Base-by-base conservation (phyloP, 64 coral and sea anemone species). In the Pocillopora verrucosa region DNA sequence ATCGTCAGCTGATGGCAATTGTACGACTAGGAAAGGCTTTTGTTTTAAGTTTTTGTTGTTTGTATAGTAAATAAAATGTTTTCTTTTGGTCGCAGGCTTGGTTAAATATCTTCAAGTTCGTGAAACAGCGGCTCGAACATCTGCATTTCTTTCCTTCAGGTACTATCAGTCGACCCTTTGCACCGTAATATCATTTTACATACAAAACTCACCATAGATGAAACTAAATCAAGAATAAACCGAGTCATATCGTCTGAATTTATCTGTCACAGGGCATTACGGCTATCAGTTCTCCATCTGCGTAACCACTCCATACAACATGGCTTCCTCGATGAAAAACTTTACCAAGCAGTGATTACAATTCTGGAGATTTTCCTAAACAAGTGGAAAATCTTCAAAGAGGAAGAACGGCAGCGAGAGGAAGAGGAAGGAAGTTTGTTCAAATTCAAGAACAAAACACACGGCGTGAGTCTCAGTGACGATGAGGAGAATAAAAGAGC, bases 401-500 rank as follows among this genome's bases (percentile, higher is more conserved):
- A 95, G 36, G 58, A 93, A 45, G 84, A 93, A 56, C 79, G 93
- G 77, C 37, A 74, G 59, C 70, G 79, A 57, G 94, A 99, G 17
- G 81, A 99, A 58, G 93, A 99, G 58, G 93, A 93, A 15, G 94
- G 89, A 19, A 99, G 91, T 76, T 63, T 99, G 72, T 98, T 59
- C 65, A 99, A 95, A 36, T 99, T 89, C 73, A 95, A 92, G 84
- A 91, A 91, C n/a, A 99, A 89, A 79, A 89, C 74, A 34, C 94
- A 95, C 58, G 88, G 74, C 15, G 38, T 30, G 14, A 87, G 74
- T 88, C 69, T 77, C 9, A 88, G 34, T 35, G 97, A 99, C 19
- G 89, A 99, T 6, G 83, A 93, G 91, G 90, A 92, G 37, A 88
- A 88, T 35, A 59, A 95, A 79, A 74, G 13, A 78, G 79, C 86